Base-by-base conservation (phyloP, 92 coral and sea anemone genomes). In the Bergia sp. region DNA sequence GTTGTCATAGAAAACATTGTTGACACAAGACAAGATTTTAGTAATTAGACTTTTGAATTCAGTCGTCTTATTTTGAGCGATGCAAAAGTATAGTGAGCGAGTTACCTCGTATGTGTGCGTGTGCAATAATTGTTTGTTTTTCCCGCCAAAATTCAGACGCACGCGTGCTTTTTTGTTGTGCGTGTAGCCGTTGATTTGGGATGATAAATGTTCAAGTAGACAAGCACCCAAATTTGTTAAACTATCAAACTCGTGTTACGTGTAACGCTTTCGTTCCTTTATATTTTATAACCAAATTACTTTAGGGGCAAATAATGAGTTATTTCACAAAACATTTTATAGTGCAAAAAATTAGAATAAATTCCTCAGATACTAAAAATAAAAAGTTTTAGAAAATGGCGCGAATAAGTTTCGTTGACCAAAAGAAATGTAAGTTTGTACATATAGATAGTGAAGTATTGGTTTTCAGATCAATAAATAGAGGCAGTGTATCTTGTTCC, bases 271-370 rank as follows among this genome's bases (percentile, higher is more conserved):
- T 37, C 8, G 77, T 38, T 73, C 42, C 77, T 36, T 36, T 73
- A 38, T 73, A 73, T 73, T 73, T 73, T 73, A 5, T 37, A 72
- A 12, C 15, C 7, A 73, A 72, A 37, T 73, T 10, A 73, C 77
- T 36, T 36, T 29, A 11, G 43, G 43, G 37, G 40, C 41, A 73
- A 10, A 7, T 37, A 11, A 37, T 73, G 29, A 73, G 41, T 73
- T 73, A 73, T 73, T 73, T 73, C 77, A 7, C 15, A 73, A 29
- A 11, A 73, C 42, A 73, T 73, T 61, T 73, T 73, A 73, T 73
- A 73, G 7, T 36, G 77, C 77, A 37, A 61, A 36, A 11, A 37
- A 37, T 73, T 13, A 73, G 20, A 2, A 38, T 73, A 73, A 15
- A 73, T 8, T 73, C 37, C 77, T 73, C 2, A 37, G 77, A 36